phyloP scores from a whole-genome alignment of 2,888 invertebrate species.

The Trachelus troglodyta region DNA sequence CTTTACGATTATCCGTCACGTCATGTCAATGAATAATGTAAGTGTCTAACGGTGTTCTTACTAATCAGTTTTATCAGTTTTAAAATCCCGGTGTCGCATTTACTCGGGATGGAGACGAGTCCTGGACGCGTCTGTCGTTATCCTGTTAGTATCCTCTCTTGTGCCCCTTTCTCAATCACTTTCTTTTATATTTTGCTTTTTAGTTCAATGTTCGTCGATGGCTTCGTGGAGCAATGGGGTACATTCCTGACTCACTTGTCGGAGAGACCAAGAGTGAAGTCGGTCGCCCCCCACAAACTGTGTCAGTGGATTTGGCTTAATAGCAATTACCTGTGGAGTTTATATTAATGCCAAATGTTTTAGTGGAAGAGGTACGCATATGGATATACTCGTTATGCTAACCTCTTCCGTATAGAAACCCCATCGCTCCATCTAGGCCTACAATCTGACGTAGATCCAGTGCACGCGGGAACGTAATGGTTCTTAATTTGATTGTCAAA shows the following conservation, averaged over 20 bases:
- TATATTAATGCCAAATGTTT: conserved; percentile 23
- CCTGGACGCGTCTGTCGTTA: not conserved
- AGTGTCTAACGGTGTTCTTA: not conserved
- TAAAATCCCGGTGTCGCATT: not conserved
- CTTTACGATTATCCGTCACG: not conserved
- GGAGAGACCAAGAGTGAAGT: conserved; percentile 65
- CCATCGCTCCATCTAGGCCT: conserved; percentile 46
- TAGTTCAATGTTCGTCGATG: not conserved
- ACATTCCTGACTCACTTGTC: conserved; percentile 60
- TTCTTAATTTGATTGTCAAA: conserved; percentile 29
- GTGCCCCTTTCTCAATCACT: not conserved
- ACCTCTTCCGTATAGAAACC: conserved; percentile 51
- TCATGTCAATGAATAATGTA: conserved; percentile 6
- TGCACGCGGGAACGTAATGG: conserved; percentile 15
- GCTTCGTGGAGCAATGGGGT: conserved; percentile 38
- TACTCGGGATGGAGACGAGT: not conserved
- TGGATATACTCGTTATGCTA: conserved; percentile 45
- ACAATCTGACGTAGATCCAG: conserved; percentile 38
- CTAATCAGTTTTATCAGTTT: too few relatives aligned
- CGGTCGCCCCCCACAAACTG: conserved; percentile 65
- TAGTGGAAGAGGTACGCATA: conserved; percentile 43
- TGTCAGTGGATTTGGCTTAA: conserved; percentile 41
- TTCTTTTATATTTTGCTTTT: not conserved
- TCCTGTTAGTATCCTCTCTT: conserved; percentile 6
- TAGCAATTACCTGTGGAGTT: conserved; percentile 13